Conservation (phyloP, 35 echinoderm and acorn worm species). For the Apostichopus californicus region DNA sequence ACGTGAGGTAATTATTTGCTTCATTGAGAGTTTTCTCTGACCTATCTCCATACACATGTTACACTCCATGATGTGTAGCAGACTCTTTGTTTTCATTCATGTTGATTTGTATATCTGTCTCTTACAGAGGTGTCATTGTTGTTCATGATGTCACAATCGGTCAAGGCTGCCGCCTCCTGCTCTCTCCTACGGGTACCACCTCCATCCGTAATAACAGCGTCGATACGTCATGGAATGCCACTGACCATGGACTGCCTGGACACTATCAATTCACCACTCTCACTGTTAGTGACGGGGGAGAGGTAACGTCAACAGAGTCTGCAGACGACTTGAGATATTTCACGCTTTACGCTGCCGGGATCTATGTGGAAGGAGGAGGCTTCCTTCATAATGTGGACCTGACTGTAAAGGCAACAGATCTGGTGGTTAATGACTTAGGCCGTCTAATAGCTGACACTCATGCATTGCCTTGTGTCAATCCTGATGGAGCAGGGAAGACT, state of each 20-base stretch:
- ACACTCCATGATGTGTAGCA: no score
- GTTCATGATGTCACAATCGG: constrained; percentile 75
- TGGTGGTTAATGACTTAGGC: constrained; percentile 82
- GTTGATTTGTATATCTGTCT: no score
- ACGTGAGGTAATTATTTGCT: constrained; percentile 58
- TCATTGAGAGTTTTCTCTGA: not conserved
- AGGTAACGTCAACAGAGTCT: constrained; percentile 71
- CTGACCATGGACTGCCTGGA: constrained; percentile 44
- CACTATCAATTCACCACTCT: constrained; percentile 83
- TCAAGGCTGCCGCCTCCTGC: constrained; percentile 78
- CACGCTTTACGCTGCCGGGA: constrained; percentile 60
- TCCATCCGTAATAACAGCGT: constrained; percentile 63
- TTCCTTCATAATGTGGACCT: constrained; percentile 64
- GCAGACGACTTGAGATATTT: constrained; percentile 63
- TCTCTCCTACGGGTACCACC: constrained; percentile 71
- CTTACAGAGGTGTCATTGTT: constrained; percentile 69
- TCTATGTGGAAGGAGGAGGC: constrained; percentile 78
- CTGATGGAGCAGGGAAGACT: constrained; percentile 62
- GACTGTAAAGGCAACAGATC: constrained; percentile 63
- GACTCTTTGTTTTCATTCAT: no score
- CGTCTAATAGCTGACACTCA: constrained; percentile 73
- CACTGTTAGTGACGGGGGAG: constrained; percentile 66
- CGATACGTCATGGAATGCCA: constrained; percentile 50
- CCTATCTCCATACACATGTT: no score
- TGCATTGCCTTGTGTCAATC: constrained; percentile 48